Percentiles rank a stretch among this genome's conserved stretches.
Evolutionary conservation across 2,797 vertebrate genomes (phyloP).

Genomic region (Paramormyrops hopkinsi): DNA sequence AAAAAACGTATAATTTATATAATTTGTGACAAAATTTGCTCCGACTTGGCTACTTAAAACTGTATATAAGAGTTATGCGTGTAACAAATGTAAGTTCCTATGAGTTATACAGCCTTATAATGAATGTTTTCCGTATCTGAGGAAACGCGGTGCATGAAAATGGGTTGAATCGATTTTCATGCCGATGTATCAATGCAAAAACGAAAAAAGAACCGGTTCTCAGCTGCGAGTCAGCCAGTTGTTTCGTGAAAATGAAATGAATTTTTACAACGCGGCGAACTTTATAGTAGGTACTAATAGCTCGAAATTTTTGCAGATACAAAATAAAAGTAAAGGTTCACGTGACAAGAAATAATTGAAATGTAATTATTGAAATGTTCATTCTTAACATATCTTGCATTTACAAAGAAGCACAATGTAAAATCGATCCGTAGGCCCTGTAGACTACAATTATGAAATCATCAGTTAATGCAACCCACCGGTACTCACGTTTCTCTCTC

Average conservation of each 20-base stretch:
- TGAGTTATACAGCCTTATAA: background rate
- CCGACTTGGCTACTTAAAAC: background rate
- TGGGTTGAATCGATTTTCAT: background rate
- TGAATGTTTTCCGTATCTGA: background rate
- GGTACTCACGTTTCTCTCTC: background rate
- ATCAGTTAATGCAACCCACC: background rate
- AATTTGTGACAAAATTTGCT: background rate
- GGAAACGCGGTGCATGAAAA: background rate
- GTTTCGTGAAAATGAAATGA: background rate
- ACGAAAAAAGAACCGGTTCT: background rate
- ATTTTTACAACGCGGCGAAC: background rate
- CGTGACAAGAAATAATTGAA: background rate
- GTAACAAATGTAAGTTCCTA: background rate
- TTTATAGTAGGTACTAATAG: background rate
- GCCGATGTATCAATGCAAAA: background rate
- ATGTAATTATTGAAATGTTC: background rate
- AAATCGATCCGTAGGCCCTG: background rate
- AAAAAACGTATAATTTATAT: background rate
- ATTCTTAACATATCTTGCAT: background rate
- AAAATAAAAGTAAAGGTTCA: background rate
- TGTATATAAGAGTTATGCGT: background rate
- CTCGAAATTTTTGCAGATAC: background rate
- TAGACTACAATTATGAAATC: background rate
- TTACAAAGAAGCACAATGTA: background rate
- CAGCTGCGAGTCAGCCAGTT: background rate